Evolutionary conservation across 1,140 invertebrate species (phyloP).

Genomic region (Dendrolimus punctatus): DNA sequence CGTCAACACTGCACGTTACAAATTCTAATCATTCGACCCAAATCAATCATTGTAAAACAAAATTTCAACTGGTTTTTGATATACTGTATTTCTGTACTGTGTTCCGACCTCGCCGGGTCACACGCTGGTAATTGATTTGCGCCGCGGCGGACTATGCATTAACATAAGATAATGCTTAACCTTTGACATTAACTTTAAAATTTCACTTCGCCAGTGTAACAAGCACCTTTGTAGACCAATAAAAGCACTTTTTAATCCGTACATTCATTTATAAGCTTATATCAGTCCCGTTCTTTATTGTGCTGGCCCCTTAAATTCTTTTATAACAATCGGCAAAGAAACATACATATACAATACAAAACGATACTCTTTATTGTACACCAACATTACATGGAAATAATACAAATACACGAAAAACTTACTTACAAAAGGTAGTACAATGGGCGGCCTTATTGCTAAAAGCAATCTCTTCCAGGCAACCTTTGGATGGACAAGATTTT

Average conservation of each 20-base stretch:
- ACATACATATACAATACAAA: too few species aligned
- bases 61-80: too few species aligned
- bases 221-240: slow-evolving; percentile 16
- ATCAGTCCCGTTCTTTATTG: too few species aligned
- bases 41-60: too few species aligned
- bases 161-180: slow-evolving; percentile 67
- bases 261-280: too few species aligned
- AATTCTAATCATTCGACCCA: background rate
- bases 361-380: slow-evolving; percentile 1
- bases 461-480: too few species aligned
- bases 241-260: too few species aligned
- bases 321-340: background rate
- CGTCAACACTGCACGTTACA: background rate
- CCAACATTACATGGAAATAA: background rate
- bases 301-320: background rate
- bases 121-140: slow-evolving; percentile 63
- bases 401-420: too few species aligned
- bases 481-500: too few species aligned
- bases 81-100: too few species aligned
- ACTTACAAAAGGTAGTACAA: too few species aligned
- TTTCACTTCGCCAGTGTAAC: slow-evolving; percentile 41
- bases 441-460: too few species aligned
- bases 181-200: slow-evolving; percentile 57
- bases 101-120: slow-evolving; percentile 43
- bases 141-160: slow-evolving; percentile 53